phyloP scores from a whole-genome alignment of 2,888 invertebrate species.

The Bugulina stolonifera region DNA sequence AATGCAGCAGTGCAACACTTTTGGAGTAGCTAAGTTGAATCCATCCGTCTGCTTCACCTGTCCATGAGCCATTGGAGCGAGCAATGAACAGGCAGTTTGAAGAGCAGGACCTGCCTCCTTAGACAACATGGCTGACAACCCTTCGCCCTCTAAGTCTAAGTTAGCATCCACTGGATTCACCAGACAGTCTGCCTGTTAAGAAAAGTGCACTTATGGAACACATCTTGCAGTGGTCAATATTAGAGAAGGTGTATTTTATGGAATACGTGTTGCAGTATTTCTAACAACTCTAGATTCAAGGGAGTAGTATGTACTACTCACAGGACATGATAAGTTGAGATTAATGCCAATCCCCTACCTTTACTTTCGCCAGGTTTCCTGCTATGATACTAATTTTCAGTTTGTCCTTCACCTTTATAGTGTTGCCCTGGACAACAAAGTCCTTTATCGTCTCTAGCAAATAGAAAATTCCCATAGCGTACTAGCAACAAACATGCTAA shows the following conservation, averaged over 20 bases:
- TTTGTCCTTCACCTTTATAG: background rate
- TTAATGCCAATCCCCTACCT: too few species aligned
- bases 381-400: background rate
- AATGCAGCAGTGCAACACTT: background rate
- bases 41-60: background rate
- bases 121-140: background rate
- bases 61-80: background rate
- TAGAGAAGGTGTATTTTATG: too few species aligned
- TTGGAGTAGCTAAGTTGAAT: background rate
- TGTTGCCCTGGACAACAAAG: too few species aligned
- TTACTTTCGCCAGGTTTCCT: background rate
- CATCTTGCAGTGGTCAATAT: too few species aligned
- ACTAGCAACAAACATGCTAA: too few species aligned
- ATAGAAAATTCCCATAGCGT: too few species aligned
- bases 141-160: background rate
- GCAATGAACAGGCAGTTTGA: background rate
- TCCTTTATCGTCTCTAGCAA: too few species aligned
- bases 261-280: too few species aligned
- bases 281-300: too few species aligned
- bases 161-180: background rate
- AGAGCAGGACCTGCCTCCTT: background rate
- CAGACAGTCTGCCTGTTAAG: background rate
- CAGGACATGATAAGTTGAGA: too few species aligned
- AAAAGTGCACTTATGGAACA: too few species aligned
- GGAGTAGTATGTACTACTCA: too few species aligned